A percentile compares a stretch with the other conserved stretches of the same genome.
Conservation (phyloP, 2,888 invertebrate genomes). For the Mallateleia sp. region DNA sequence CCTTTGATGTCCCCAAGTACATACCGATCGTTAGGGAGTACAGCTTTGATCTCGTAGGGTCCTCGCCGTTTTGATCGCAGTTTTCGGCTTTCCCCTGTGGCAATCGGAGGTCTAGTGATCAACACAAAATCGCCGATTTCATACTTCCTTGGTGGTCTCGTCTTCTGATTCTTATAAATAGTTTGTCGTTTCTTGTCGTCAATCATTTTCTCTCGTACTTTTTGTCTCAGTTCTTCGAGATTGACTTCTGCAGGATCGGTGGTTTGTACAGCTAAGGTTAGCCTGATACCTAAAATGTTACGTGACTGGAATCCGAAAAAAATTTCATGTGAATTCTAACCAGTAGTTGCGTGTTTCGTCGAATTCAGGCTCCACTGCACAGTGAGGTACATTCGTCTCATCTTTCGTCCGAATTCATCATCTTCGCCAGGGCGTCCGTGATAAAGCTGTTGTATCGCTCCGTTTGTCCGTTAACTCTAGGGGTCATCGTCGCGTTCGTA, state of each 20-base stretch:
- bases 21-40: constrained; percentile 25
- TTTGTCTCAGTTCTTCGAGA: neutral
- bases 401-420: neutral
- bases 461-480: neutral
- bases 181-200: constrained; percentile 7
- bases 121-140: constrained; percentile 21
- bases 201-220: neutral
- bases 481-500: constrained; percentile 3
- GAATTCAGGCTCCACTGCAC: constrained; percentile 21
- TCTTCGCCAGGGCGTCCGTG: neutral
- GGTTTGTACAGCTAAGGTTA: neutral
- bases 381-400: neutral
- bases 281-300: neutral
- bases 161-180: constrained; percentile 2
- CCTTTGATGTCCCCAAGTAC: constrained; percentile 21
- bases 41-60: constrained; percentile 19
- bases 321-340: too few species aligned
- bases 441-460: neutral
- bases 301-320: constrained; percentile 10
- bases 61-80: constrained; percentile 17
- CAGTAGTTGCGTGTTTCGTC: neutral
- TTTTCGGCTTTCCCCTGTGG: constrained; percentile 50
- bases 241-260: too few species aligned
- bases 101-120: neutral
- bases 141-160: constrained; percentile 2